A percentile compares a stretch with the other conserved stretches of the same genome.
Conservation (phyloP, 2,888 invertebrate species). For the Adineta ricciae region DNA sequence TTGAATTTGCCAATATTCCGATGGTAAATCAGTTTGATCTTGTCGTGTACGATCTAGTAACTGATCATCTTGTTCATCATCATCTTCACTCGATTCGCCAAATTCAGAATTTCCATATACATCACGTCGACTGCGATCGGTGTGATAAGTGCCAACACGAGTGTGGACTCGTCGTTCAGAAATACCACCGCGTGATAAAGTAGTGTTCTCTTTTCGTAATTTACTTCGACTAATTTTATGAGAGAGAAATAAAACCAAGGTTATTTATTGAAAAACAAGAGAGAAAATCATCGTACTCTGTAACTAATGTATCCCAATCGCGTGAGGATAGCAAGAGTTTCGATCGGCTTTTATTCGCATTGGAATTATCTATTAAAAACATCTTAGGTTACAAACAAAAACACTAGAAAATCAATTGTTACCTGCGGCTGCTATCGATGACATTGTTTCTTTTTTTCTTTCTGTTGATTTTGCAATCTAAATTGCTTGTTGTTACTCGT, state of each 20-base stretch:
- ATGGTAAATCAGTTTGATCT: constrained; percentile 61
- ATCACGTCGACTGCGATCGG: not conserved
- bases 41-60: constrained; percentile 40
- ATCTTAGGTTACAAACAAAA: not conserved
- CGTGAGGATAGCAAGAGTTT: not conserved
- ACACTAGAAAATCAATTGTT: not conserved
- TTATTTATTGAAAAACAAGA: not conserved
- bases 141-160: not conserved
- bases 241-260: not conserved
- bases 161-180: not conserved
- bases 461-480: not conserved
- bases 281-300: constrained; percentile 2
- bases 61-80: constrained; percentile 53
- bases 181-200: not conserved
- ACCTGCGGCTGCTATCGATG: not conserved
- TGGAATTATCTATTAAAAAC: not conserved
- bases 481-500: not conserved
- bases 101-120: not conserved
- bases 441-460: not conserved
- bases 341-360: not conserved
- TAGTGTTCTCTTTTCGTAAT: not conserved
- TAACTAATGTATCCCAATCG: not conserved
- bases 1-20: constrained; percentile 89
- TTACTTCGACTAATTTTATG: not conserved
- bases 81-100: constrained; percentile 16